Conservation (phyloP, 1,140 invertebrate species). For the Elymnias hypermnestra region DNA sequence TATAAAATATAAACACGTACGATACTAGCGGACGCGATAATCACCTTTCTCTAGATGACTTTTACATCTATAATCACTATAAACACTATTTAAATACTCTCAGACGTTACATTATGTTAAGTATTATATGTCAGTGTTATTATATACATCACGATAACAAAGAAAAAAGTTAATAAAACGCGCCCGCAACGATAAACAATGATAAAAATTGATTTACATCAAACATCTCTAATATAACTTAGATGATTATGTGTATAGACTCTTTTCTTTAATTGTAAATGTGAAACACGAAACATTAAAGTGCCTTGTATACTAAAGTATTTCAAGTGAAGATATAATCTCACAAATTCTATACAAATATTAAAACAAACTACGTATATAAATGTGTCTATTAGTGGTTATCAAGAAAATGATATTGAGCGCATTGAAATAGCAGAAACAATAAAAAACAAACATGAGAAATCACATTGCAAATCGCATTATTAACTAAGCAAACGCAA, state of each 20-base stretch:
- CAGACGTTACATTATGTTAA: not conserved
- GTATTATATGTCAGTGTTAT: conserved; percentile 1
- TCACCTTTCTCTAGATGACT: too few species aligned
- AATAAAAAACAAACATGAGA: not conserved
- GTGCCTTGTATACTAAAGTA: too few species aligned
- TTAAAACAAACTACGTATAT: too few species aligned
- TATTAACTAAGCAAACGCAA: too few species aligned
- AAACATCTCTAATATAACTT: conserved; percentile 17
- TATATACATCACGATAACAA: conserved; percentile 2
- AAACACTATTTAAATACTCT: not conserved
- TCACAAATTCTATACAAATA: too few species aligned
- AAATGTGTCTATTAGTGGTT: not conserved
- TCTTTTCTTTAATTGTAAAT: conserved; percentile 16
- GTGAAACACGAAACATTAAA: not conserved
- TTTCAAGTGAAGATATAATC: too few species aligned
- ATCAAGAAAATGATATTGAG: not conserved
- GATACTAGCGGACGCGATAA: conserved; percentile 8
- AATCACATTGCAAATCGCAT: too few species aligned
- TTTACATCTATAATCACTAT: not conserved
- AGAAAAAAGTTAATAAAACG: not conserved
- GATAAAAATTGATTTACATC: conserved; percentile 24
- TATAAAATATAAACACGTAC: conserved; percentile 42
- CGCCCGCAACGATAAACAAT: conserved; percentile 14
- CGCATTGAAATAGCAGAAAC: not conserved
- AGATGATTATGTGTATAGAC: conserved; percentile 25